These are phyloP conservation scores for Aleiodes alternator DNA, from an alignment of 2,888 invertebrate genomes.

Conservation along the genomic window DNA sequence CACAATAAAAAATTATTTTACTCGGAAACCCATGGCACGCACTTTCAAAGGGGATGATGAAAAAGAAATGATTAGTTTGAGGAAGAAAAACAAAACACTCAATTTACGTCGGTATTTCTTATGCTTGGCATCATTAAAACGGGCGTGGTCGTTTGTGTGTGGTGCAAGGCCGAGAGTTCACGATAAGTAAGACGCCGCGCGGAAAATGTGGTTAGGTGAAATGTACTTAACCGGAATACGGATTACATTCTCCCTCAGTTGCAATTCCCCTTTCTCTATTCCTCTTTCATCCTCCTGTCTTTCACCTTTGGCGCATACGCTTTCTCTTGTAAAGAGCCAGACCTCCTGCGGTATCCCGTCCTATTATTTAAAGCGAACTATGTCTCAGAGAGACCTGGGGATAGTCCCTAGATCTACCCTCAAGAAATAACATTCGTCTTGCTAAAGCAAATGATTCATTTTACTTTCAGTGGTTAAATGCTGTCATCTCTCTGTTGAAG, in stretches of 20 bases:
- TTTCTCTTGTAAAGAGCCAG: conserved; percentile 33
- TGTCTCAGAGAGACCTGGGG: conserved; percentile 24
- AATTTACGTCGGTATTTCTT: background rate
- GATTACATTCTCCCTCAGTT: conserved; percentile 44
- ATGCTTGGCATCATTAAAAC: conserved; percentile 32
- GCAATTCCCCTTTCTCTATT: background rate
- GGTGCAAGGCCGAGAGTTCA: conserved; percentile 8
- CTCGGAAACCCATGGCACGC: background rate
- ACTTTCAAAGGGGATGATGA: background rate
- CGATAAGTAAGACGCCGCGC: conserved; percentile 49
- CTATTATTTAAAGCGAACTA: conserved; percentile 37
- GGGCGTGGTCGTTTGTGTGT: conserved; percentile 50
- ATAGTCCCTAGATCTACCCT: conserved; percentile 37
- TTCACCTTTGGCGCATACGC: conserved; percentile 29
- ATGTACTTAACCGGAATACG: conserved; percentile 54
- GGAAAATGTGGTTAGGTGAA: conserved; percentile 52
- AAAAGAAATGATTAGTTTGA: background rate
- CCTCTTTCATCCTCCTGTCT: background rate
- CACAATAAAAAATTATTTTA: background rate
- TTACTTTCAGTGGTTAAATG: background rate
- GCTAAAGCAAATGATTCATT: conserved; percentile 27
- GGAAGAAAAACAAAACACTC: too few relatives aligned
- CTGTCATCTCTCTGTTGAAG: conserved; percentile 3
- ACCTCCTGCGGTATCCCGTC: conserved; percentile 31
- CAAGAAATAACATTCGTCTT: conserved; percentile 35